Evolutionary conservation across 2,888 invertebrate species (phyloP).

Genomic region (Ophion costatus): DNA sequence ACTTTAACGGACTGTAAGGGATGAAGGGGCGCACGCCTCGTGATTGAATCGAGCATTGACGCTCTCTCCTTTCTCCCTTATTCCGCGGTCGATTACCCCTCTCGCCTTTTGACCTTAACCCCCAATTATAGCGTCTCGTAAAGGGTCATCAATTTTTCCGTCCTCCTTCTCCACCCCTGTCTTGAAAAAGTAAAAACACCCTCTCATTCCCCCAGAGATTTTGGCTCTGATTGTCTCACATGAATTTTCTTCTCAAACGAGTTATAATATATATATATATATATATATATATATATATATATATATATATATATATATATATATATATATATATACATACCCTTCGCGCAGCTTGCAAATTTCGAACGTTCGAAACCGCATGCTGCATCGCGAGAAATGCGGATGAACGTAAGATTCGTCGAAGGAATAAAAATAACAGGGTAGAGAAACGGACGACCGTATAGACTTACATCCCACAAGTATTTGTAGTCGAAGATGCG

Average conservation of each 20-base stretch:
- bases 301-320: no score
- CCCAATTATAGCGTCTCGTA: slow-evolving; percentile 2
- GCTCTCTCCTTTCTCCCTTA: slow-evolving; percentile 2
- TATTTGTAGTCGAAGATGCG: slow-evolving; percentile 23
- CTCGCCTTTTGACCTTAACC: neutral
- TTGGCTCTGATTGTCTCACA: no score
- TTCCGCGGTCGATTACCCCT: neutral
- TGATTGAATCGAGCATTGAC: neutral
- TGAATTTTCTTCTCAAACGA: no score
- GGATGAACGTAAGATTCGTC: neutral
- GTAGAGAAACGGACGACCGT: neutral
- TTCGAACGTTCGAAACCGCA: neutral
- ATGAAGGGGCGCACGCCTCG: slow-evolving; percentile 45
- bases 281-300: no score
- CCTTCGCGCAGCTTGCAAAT: neutral
- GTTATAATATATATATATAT: neutral
- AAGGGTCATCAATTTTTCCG: slow-evolving; percentile 1
- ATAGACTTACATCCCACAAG: neutral
- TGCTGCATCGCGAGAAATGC: neutral
- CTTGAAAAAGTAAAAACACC: neutral
- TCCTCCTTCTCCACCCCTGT: neutral
- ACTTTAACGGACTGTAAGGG: slow-evolving; percentile 55
- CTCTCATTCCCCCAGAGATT: no score
- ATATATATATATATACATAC: neutral
- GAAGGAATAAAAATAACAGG: neutral